Conservation (phyloP, 2,888 invertebrate species). For the Lasius fuliginosus region DNA sequence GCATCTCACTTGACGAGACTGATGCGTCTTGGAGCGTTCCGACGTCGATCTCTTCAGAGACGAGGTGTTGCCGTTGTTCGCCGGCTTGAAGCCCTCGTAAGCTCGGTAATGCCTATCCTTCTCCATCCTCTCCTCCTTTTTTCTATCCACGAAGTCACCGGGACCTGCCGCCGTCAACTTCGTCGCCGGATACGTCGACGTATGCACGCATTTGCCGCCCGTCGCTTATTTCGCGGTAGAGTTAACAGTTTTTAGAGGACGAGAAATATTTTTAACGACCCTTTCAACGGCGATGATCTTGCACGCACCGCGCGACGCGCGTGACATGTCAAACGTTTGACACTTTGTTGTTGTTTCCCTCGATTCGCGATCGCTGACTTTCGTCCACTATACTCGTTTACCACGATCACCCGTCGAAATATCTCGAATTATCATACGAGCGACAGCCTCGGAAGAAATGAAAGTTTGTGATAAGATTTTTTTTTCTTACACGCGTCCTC, state of each 20-base stretch:
- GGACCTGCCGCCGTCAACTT: slow-evolving; percentile 45
- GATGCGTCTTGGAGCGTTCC: slow-evolving; percentile 77
- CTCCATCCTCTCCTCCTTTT: slow-evolving; percentile 78
- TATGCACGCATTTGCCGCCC: slow-evolving; percentile 19
- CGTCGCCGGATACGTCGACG: slow-evolving; percentile 24
- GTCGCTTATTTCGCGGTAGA: slow-evolving; percentile 3
- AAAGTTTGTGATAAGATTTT: slow-evolving; percentile 24
- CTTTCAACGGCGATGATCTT: neutral
- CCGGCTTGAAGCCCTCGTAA: slow-evolving; percentile 85
- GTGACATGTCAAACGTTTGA: neutral
- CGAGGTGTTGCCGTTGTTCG: slow-evolving; percentile 85
- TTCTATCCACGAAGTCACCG: slow-evolving; percentile 55
- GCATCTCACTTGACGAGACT: slow-evolving; percentile 81
- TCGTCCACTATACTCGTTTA: neutral
- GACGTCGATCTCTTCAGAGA: slow-evolving; percentile 80
- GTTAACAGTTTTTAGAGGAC: neutral
- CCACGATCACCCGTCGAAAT: neutral
- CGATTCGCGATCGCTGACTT: neutral
- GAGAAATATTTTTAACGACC: neutral
- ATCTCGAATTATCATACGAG: slow-evolving; percentile 17
- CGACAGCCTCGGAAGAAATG: neutral
- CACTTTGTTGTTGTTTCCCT: neutral
- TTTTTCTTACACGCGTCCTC: slow-evolving; percentile 59
- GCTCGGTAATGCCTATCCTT: slow-evolving; percentile 84
- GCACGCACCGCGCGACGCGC: neutral